Conservation (phyloP, 30 jellyfish, hydroid and myxozoan species). For the Hydractinia echinata region DNA sequence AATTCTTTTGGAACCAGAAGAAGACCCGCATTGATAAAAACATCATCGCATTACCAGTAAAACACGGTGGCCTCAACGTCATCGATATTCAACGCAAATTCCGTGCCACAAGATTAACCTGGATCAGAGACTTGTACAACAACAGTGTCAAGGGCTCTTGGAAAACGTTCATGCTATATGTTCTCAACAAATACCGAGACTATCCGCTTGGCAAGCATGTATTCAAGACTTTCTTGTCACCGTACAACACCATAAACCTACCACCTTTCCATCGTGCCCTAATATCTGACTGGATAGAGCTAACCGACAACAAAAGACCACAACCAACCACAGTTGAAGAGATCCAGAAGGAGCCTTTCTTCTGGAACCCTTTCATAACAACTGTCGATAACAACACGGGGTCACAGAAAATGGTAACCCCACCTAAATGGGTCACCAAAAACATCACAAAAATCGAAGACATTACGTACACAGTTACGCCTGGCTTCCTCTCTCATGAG, state of each 20-base stretch:
- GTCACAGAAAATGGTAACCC: too few relatives aligned
- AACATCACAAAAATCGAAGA: neutral
- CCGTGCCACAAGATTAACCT: neutral
- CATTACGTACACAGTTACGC: neutral
- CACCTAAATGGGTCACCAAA: too few relatives aligned
- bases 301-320: neutral
- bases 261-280: neutral
- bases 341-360: neutral
- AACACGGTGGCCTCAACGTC: neutral
- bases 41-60: neutral
- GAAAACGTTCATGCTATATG: neutral
- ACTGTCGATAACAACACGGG: too few relatives aligned
- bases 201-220: neutral
- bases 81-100: too few relatives aligned
- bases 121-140: conserved; percentile 4
- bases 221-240: neutral
- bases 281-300: neutral
- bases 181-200: neutral
- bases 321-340: neutral
- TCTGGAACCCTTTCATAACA: neutral
- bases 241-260: neutral
- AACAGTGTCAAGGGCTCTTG: neutral
- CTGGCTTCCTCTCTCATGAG: neutral
- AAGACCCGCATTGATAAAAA: neutral
- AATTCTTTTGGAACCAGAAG: neutral